Evolutionary conservation across 1,140 invertebrate genomes (phyloP).

Genomic region (Philotrypesis tridentata): DNA sequence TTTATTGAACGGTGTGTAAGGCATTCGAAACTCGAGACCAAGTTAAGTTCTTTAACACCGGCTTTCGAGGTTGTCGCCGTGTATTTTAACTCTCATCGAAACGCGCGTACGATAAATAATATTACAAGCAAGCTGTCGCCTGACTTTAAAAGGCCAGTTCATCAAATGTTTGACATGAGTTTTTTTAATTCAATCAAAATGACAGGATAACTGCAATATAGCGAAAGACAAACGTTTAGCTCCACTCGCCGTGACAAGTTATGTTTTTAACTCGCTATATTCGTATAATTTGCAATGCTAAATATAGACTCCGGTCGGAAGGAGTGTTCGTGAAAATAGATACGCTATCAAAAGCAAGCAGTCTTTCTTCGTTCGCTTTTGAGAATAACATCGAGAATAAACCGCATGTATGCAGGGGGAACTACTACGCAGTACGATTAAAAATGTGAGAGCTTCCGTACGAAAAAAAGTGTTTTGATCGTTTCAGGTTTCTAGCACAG

Average conservation of each 20-base stretch:
- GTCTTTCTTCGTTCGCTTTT: background rate
- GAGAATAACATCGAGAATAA: background rate
- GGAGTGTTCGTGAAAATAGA: slow-evolving; percentile 27
- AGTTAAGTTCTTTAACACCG: slow-evolving; percentile 29
- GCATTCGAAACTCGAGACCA: slow-evolving; percentile 57
- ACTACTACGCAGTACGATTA: background rate
- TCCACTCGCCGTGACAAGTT: background rate
- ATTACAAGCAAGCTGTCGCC: background rate
- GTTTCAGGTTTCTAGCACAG: slow-evolving; percentile 70
- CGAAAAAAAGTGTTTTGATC: slow-evolving; percentile 72
- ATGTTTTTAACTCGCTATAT: background rate
- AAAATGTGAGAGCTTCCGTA: slow-evolving; percentile 44
- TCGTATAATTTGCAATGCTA: background rate
- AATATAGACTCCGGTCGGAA: background rate
- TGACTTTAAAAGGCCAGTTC: background rate
- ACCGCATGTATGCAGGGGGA: background rate
- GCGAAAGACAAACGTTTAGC: background rate
- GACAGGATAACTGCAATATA: background rate
- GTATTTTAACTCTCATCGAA: background rate
- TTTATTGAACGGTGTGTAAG: slow-evolving; percentile 67
- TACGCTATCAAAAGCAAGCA: background rate
- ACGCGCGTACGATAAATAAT: background rate
- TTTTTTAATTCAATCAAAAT: background rate
- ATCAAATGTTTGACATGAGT: background rate
- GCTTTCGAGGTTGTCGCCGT: background rate